Evolutionary conservation across 2,113 vertebrate genomes (phyloP).

Genomic region (mouse (Mus musculus)): DNA sequence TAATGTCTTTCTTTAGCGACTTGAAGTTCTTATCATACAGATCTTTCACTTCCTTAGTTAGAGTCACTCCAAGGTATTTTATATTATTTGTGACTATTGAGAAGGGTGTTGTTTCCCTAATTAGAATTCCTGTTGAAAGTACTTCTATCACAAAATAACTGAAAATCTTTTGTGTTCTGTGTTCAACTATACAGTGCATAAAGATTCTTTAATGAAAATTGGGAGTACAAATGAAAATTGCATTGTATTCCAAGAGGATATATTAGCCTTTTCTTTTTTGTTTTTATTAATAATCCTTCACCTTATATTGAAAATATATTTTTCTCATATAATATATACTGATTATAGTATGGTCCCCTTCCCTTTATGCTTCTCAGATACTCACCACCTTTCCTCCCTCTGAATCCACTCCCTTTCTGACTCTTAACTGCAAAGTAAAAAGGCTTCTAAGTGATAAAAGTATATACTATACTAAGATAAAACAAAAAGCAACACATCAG

Average conservation of each 20-base stretch:
- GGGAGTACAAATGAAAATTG: not conserved
- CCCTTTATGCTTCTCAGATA: too few species aligned
- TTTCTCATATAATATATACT: not conserved
- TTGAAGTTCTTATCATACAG: too few species aligned
- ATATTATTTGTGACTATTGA: too few species aligned
- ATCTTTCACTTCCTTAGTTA: too few species aligned
- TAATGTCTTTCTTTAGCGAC: too few species aligned
- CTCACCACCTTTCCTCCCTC: not conserved
- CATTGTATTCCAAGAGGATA: not conserved
- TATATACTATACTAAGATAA: not conserved
- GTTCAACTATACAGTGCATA: not conserved
- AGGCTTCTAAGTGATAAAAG: not conserved
- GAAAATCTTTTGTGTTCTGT: not conserved
- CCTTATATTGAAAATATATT: not conserved
- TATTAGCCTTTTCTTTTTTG: not conserved
- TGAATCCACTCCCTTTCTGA: not conserved
- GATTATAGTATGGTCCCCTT: not conserved
- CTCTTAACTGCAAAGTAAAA: not conserved
- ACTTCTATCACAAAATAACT: not conserved
- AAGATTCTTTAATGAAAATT: slow-evolving; percentile 10
- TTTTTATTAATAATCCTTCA: not conserved
- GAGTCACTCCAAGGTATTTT: too few species aligned
- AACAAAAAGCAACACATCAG: not conserved
- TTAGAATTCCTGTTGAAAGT: not conserved
- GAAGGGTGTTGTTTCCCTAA: too few species aligned